Percentiles rank a stretch among this genome's conserved stretches.
Conservation (phyloP, 2,888 invertebrate genomes). For the Rotaria magnacalcarata region DNA sequence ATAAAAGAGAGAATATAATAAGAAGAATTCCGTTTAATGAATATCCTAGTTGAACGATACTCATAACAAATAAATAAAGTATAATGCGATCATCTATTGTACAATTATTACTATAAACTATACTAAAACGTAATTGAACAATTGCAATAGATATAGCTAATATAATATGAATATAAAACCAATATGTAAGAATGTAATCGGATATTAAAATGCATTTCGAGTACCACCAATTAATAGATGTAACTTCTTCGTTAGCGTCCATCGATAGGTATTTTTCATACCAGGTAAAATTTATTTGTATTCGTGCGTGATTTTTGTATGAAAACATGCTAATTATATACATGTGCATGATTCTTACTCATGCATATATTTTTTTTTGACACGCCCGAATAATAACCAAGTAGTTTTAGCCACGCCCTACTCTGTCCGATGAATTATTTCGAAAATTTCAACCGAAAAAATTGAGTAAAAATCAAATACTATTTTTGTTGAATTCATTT, state of each 20-base stretch:
- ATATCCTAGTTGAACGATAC: not conserved
- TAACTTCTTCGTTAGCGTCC: not conserved
- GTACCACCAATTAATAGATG: not conserved
- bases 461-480: too few species aligned
- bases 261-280: not conserved
- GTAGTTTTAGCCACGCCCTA: not conserved
- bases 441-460: too few species aligned
- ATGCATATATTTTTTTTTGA: not conserved
- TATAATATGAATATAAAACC: not conserved
- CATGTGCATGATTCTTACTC: too few species aligned
- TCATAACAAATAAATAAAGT: not conserved
- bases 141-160: not conserved
- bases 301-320: not conserved
- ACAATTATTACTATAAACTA: not conserved
- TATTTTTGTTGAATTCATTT: too few species aligned
- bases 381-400: not conserved
- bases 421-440: too few species aligned
- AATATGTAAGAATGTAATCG: not conserved
- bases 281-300: not conserved
- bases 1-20: not conserved
- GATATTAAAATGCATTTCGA: not conserved
- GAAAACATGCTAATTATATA: not conserved
- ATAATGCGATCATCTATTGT: not conserved
- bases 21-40: constrained; percentile 1
- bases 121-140: not conserved